phyloP scores from a whole-genome alignment of 2,888 invertebrate species.

The Malacosoma neustria region DNA sequence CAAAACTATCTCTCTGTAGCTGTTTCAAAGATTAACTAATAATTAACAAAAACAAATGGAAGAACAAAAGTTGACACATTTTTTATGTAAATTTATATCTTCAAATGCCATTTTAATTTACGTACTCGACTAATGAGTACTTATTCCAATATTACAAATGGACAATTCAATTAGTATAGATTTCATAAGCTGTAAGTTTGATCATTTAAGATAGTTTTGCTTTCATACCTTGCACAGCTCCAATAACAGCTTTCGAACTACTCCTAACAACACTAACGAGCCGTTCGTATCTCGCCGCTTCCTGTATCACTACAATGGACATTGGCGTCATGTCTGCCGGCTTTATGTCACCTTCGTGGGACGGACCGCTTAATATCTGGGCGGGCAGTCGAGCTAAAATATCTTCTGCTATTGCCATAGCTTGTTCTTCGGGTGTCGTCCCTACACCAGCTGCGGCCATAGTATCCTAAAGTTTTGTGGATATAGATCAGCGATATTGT shows the following conservation, averaged over 20 bases:
- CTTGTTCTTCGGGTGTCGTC: constrained; percentile 85
- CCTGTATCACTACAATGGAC: constrained; percentile 94
- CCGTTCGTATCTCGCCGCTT: constrained; percentile 86
- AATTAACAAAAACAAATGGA: no score
- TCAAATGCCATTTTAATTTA: no score
- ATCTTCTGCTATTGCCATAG: constrained; percentile 85
- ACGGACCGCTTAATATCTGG: constrained; percentile 78
- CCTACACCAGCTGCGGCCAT: constrained; percentile 74
- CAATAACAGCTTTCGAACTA: constrained; percentile 85
- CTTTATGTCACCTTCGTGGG: constrained; percentile 82
- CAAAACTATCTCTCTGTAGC: no score
- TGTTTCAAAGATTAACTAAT: no score
- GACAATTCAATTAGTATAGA: no score
- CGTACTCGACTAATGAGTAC: no score
- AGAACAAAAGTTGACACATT: no score
- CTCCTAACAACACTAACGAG: constrained; percentile 82
- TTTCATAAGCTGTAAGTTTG: no score
- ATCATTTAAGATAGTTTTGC: no score
- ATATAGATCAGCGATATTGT: no score
- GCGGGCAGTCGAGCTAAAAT: constrained; percentile 84
- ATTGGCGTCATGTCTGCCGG: constrained; percentile 88
- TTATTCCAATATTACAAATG: no score
- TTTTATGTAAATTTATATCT: no score
- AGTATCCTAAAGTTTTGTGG: constrained; percentile 68
- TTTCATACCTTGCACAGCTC: constrained; percentile 94